These are phyloP conservation scores for Bradysia coprophila DNA, from an alignment of 1,140 invertebrate species.

Conservation along the genomic window DNA sequence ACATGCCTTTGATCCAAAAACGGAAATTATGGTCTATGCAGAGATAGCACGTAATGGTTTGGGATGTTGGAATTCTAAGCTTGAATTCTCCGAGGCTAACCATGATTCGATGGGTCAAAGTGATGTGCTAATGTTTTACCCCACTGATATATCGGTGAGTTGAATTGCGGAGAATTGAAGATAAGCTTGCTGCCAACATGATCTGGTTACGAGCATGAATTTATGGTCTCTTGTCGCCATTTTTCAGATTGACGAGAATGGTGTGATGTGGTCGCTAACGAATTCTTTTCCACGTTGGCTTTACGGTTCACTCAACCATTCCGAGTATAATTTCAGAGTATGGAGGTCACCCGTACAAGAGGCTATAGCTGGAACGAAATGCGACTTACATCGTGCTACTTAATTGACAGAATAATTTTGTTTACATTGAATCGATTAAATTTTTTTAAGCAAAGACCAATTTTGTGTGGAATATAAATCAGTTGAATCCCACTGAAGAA, in stretches of 20 bases:
- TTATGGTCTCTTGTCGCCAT: no score
- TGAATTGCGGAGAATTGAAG: no score
- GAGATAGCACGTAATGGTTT: conserved; percentile 44
- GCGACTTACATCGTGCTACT: no score
- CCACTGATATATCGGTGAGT: conserved; percentile 23
- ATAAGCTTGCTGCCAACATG: no score
- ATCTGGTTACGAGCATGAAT: no score
- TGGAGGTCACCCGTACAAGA: conserved; percentile 17
- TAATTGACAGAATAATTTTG: no score
- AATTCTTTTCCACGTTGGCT: conserved; percentile 37
- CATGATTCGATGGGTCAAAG: conserved; percentile 36
- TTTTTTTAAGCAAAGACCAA: no score
- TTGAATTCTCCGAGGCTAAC: conserved; percentile 29
- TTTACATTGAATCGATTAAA: no score
- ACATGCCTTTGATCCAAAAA: conserved; percentile 32
- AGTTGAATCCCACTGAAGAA: no score
- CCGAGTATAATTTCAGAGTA: conserved; percentile 35
- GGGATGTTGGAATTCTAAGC: conserved; percentile 46
- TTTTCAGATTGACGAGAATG: conserved; percentile 28
- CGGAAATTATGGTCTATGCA: conserved; percentile 40
- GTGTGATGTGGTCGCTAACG: conserved; percentile 35
- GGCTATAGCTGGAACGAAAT: conserved; percentile 14
- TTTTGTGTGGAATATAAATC: no score
- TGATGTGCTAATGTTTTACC: conserved; percentile 38
- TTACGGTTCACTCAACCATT: conserved; percentile 31